phyloP scores from a whole-genome alignment of 2,888 invertebrate species.

The Lasioglossum villosulum region DNA sequence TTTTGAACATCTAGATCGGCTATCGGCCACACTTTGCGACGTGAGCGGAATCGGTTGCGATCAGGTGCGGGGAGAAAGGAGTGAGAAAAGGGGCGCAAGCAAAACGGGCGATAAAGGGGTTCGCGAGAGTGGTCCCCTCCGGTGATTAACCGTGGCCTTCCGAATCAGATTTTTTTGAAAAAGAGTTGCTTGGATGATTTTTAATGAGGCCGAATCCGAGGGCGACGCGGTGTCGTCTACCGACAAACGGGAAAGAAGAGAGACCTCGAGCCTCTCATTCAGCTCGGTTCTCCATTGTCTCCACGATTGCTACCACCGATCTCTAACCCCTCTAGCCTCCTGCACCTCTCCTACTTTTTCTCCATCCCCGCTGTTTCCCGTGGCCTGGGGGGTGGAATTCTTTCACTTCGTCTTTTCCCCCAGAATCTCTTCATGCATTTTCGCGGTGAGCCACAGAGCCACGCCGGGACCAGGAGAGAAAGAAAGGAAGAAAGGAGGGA shows the following conservation, averaged over 20 bases:
- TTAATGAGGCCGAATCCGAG: constrained; percentile 55
- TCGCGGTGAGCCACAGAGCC: constrained; percentile 50
- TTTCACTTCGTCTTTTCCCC: constrained; percentile 31
- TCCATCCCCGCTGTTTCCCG: constrained; percentile 8
- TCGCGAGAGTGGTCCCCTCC: constrained; percentile 38
- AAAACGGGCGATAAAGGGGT: constrained; percentile 39
- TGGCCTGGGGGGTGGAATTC: constrained; percentile 36
- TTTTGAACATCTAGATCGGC: too few species aligned
- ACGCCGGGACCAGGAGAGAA: constrained; percentile 14
- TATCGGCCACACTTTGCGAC: too few species aligned
- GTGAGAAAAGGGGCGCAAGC: constrained; percentile 10
- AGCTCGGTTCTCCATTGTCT: constrained; percentile 40
- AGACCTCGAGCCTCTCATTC: constrained; percentile 44
- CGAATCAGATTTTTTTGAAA: constrained; percentile 46
- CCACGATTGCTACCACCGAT: constrained; percentile 59
- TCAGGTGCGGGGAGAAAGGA: background rate
- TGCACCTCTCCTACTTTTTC: background rate
- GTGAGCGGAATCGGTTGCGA: constrained; percentile 16
- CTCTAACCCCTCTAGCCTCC: background rate
- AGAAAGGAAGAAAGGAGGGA: constrained; percentile 3
- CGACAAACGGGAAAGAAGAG: constrained; percentile 41
- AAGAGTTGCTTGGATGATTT: constrained; percentile 45
- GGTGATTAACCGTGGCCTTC: constrained; percentile 59
- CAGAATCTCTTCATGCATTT: constrained; percentile 60
- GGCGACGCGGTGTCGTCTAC: constrained; percentile 15